Evolutionary conservation across 1,140 invertebrate genomes (phyloP).

Genomic region (Rhopalosiphum padi): DNA sequence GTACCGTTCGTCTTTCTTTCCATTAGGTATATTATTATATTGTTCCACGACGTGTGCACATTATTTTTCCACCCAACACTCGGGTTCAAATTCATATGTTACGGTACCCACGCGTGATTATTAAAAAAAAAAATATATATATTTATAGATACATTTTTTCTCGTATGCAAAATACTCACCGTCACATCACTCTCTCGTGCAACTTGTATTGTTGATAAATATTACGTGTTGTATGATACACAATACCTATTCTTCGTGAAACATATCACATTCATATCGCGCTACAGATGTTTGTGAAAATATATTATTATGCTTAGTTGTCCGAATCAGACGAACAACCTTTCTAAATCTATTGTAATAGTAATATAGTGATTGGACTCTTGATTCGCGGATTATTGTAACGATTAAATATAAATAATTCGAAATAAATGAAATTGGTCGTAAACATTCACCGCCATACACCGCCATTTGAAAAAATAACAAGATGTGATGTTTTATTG

Average conservation of each 20-base stretch:
- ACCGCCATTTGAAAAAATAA: background rate
- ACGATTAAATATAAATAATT: background rate
- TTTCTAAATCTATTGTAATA: background rate
- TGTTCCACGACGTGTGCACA: background rate
- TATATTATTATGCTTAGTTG: background rate
- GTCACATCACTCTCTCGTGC: background rate
- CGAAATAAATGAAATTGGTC: background rate
- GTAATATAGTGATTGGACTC: background rate
- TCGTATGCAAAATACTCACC: background rate
- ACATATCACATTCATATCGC: background rate
- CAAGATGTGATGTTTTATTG: background rate
- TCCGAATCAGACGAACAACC: background rate
- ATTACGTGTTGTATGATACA: background rate
- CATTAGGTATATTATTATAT: background rate
- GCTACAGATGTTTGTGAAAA: background rate
- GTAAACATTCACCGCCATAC: background rate
- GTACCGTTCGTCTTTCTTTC: background rate
- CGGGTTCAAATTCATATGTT: background rate
- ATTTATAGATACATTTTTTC: background rate
- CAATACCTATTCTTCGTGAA: background rate
- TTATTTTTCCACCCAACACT: background rate
- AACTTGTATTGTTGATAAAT: background rate
- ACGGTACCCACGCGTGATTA: background rate
- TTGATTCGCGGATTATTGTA: background rate
- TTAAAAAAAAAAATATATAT: background rate